phyloP scores from a whole-genome alignment of 2,113 vertebrate genomes.

The Lathamus discolor region DNA sequence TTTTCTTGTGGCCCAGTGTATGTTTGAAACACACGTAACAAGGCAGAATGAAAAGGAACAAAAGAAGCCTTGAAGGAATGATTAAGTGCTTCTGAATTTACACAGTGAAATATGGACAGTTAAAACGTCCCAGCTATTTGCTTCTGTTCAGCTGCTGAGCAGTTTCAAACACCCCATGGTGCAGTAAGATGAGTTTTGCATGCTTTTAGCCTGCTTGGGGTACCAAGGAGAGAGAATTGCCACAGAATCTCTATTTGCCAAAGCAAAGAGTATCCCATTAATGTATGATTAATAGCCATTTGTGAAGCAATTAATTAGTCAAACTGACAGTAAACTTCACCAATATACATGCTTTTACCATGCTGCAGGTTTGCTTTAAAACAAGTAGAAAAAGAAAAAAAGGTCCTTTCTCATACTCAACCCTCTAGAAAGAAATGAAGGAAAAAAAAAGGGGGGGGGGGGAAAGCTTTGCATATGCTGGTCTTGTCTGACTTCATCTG shows the following conservation, averaged over 20 bases:
- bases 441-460: neutral
- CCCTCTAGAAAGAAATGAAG: neutral
- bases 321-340: constrained; percentile 83
- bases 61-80: constrained; percentile 61
- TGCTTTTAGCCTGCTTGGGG: constrained; percentile 72
- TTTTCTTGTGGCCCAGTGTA: neutral
- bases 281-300: constrained; percentile 85
- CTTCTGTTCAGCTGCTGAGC: constrained; percentile 74
- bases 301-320: constrained; percentile 87
- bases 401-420: neutral
- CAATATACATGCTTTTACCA: constrained; percentile 63
- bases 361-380: constrained; percentile 73
- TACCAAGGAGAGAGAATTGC: constrained; percentile 71
- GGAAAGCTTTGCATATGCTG: constrained; percentile 83
- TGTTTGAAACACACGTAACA: constrained; percentile 23
- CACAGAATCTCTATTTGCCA: constrained; percentile 67
- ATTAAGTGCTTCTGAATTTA: constrained; percentile 79
- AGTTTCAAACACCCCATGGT: constrained; percentile 57
- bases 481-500: constrained; percentile 86
- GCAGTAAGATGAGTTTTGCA: constrained; percentile 78
- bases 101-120: constrained; percentile 76
- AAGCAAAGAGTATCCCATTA: constrained; percentile 86
- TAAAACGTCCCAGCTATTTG: constrained; percentile 78
- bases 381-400: neutral
- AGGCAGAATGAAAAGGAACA: constrained; percentile 53